Base-by-base conservation (phyloP, 1,140 invertebrate species). In the Oscheius sp. region DNA sequence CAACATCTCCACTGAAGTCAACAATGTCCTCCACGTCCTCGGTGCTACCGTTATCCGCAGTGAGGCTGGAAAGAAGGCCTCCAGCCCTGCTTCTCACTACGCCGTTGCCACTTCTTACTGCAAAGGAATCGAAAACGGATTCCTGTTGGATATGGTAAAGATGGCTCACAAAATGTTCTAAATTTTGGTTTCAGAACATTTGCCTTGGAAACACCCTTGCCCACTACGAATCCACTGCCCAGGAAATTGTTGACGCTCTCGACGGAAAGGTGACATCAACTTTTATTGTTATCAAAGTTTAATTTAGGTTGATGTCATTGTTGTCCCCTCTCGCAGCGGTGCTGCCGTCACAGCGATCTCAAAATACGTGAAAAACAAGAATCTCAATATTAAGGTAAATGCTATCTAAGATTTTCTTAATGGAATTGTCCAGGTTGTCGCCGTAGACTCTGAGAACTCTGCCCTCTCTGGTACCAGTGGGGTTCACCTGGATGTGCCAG, bases 221-320 rank as follows among this genome's bases (percentile, higher is more conserved):
- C 2, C 94, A 97, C 86, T 97, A 94, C 85, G 93, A 97, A 81
- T 88, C 88, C 64, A 96, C 94, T 26, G 93, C 89, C 2, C 90
- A 90, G 72, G 94, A 96, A 87, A 95, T 97, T 78, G 86, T 93
- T 28, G 86, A 90, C 58, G 90, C 92, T 72, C 90, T 90, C 77
- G 89, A 91, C 77, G 90, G 91, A 72, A 89, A 90, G 81, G 80
- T 83, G 15, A 20, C 49, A 23, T n/a, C n/a, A n/a, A n/a, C n/a
- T n/a, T 65, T 29, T 1, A 65, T 65, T 18, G 62, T 36, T n/a
- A 65, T n/a, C n/a, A n/a, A n/a, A n/a, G n/a, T n/a, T n/a, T n/a
- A n/a, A n/a, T n/a, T n/a, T n/a, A 65, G 10, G 62, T 65, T 65
- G 62, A 45, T 45, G 67, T 55, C 2, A 55, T 93, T 28, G 90